Conservation (phyloP, 2,113 vertebrate species). For the Odocoileus hemionus region DNA sequence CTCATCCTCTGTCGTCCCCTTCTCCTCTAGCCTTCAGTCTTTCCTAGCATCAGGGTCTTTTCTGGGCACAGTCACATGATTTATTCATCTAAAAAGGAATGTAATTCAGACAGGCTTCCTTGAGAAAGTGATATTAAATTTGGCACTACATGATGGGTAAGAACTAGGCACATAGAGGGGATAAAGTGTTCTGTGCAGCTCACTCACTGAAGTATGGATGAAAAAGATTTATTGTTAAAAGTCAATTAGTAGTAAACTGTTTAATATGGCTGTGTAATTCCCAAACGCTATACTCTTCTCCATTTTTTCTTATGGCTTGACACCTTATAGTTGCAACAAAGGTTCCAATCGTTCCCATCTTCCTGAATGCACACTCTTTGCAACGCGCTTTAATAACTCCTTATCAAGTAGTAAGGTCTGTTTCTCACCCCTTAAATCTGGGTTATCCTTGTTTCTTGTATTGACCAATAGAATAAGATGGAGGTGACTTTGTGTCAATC, state of each 20-base stretch:
- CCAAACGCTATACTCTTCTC: neutral
- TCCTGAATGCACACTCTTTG: neutral
- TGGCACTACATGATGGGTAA: neutral
- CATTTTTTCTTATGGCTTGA: neutral
- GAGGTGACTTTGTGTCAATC: neutral
- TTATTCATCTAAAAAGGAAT: neutral
- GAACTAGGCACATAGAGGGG: neutral
- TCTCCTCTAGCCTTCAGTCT: neutral
- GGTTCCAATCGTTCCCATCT: neutral
- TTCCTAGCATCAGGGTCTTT: neutral
- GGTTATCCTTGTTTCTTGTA: neutral
- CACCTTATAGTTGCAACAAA: rapidly evolving
- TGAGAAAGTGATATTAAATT: neutral
- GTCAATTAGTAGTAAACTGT: neutral
- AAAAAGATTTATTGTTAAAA: neutral
- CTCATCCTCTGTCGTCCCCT: neutral
- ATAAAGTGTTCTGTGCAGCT: neutral
- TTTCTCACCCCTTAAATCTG: neutral
- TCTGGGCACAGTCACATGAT: neutral
- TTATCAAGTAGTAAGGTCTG: neutral
- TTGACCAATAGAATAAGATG: neutral
- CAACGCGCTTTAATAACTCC: neutral
- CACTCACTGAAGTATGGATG: neutral
- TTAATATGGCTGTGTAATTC: neutral
- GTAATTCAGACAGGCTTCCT: neutral